Evolutionary conservation across 2,888 invertebrate genomes (phyloP), one percentile per base, ranked within the genome.

Genomic region (Pseudococcus jackbeardsleyi): DNA sequence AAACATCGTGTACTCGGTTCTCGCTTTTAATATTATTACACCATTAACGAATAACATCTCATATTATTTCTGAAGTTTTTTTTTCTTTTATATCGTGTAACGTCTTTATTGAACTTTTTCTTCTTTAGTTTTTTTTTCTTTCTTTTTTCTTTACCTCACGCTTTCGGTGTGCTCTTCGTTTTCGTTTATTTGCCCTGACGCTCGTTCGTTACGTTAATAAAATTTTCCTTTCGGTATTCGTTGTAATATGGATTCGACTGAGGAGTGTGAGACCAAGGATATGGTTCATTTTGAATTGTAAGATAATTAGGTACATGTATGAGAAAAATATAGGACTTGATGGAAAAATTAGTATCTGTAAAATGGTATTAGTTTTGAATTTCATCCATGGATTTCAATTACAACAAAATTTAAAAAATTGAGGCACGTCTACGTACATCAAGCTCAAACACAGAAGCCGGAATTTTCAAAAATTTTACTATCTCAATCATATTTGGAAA

Each of bases 11-110:
- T 79, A 79, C 79, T 79, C 7, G 79, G 79, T 79, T 79, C 79
- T 79, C 79, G 79, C 79, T 79, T 79, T 79, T 46, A 79, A 79
- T 79, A 79, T 79, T 79, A 79, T 79, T 79, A 79, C 79, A 79
- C 79, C 79, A 79, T 79, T 79, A 79, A 79, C 79, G 79, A 79
- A 42, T 79, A 79, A 42, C 79, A 42, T 79, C 79, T 79, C 79
- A 79, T 79, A 79, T 72, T 72, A 72, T 79, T 79, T 42, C 42
- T 79, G 42, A 79, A 79, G 79, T 39, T 79, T 79, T 39, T 79
- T 79, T 79, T 79, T 79, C 42, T 46, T 79, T 79, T 42, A 79
- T 46, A 79, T 79, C 79, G 68, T 19, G 79, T 79, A 79, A 79
- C 79, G 79, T 79, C 79, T 79, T 46, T 39, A 79, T 42, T 46